phyloP scores from a whole-genome alignment of 2,797 vertebrate species.

The Atherinosoma microstoma region DNA sequence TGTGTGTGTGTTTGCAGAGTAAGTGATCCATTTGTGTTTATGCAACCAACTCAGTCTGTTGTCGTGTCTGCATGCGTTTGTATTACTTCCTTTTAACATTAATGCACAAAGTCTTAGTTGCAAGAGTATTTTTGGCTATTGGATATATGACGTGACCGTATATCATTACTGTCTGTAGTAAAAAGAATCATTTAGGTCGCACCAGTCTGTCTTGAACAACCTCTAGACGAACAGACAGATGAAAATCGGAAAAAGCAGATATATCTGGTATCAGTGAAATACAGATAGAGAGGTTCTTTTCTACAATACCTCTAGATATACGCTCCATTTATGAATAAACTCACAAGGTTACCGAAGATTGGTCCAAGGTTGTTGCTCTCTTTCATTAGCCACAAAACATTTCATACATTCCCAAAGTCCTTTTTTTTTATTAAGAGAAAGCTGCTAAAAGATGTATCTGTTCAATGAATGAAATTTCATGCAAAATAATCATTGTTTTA shows the following conservation, averaged over 20 bases:
- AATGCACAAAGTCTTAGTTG: background rate
- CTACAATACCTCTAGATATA: background rate
- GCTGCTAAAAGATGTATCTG: too few relatives aligned
- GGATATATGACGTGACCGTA: background rate
- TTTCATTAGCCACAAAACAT: too few relatives aligned
- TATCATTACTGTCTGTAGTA: background rate
- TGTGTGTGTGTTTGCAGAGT: background rate
- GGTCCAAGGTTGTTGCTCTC: too few relatives aligned
- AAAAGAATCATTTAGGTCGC: background rate
- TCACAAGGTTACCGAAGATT: background rate
- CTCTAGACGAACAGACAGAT: background rate
- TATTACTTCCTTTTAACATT: background rate
- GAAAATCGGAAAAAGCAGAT: too few relatives aligned
- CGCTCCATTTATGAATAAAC: background rate
- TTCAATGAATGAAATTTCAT: too few relatives aligned
- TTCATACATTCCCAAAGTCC: too few relatives aligned
- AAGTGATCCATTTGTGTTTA: constrained; percentile 8
- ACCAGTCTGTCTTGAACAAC: background rate
- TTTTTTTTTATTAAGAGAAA: too few relatives aligned
- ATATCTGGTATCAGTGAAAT: background rate
- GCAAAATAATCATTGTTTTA: too few relatives aligned
- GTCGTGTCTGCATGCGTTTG: background rate
- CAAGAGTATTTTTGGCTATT: background rate
- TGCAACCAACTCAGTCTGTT: background rate
- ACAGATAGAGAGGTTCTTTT: background rate